Evolutionary conservation across 2,888 invertebrate genomes (phyloP).

Genomic region (Ormyrus rosae): DNA sequence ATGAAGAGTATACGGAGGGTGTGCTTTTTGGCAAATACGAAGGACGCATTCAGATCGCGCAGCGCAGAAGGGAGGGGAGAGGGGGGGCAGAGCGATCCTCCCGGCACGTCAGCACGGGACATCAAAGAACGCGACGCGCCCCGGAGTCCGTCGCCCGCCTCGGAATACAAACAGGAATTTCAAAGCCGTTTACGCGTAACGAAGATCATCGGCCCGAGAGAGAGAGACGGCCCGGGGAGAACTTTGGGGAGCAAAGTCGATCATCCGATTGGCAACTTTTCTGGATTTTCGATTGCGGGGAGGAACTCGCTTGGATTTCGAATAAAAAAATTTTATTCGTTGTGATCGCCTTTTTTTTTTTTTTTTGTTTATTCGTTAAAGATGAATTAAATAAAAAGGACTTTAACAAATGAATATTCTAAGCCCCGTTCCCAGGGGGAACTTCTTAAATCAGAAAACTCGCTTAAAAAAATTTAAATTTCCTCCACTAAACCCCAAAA

Average conservation of each 20-base stretch:
- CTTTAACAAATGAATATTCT: too few relatives aligned
- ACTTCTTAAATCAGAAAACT: too few relatives aligned
- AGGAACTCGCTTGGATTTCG: too few relatives aligned
- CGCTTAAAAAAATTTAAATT: too few relatives aligned
- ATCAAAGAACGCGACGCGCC: slow-evolving; percentile 66
- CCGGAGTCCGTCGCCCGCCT: slow-evolving; percentile 60
- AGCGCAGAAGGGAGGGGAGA: slow-evolving; percentile 53
- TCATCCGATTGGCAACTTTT: slow-evolving; percentile 47
- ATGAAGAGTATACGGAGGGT: slow-evolving; percentile 34
- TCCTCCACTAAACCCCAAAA: too few relatives aligned
- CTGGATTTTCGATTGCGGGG: too few relatives aligned
- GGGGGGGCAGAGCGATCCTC: slow-evolving; percentile 61
- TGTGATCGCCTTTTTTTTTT: too few relatives aligned
- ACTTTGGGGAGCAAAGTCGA: slow-evolving; percentile 15
- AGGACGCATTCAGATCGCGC: slow-evolving; percentile 71
- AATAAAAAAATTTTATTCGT: too few relatives aligned
- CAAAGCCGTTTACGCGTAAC: slow-evolving; percentile 47
- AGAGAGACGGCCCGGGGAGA: not conserved
- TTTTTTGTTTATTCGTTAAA: too few relatives aligned
- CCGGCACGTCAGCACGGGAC: slow-evolving; percentile 67
- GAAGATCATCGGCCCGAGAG: slow-evolving; percentile 29
- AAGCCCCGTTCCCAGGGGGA: too few relatives aligned
- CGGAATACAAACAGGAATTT: slow-evolving; percentile 64
- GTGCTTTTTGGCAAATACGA: slow-evolving; percentile 64
- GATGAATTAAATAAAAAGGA: too few relatives aligned